These are phyloP conservation scores for Dryobota labecula DNA, from an alignment of 2,888 invertebrate genomes.

Conservation along the genomic window DNA sequence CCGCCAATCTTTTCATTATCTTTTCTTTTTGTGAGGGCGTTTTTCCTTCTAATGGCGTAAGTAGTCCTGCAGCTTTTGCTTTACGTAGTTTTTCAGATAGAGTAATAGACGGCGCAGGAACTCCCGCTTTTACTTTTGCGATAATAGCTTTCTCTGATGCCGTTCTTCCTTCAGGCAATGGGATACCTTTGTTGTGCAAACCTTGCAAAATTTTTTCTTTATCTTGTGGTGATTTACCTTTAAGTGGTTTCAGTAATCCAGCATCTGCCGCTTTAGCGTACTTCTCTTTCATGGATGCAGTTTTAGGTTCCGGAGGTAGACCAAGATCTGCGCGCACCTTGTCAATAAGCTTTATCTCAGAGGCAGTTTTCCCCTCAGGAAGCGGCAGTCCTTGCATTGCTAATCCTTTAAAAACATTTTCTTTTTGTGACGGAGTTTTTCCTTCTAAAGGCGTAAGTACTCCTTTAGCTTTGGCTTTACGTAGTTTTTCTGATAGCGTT, in stretches of 20 bases:
- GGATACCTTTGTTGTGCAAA: slow-evolving; percentile 7
- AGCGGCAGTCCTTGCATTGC: not conserved
- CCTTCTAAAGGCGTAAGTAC: not conserved
- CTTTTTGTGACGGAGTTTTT: not conserved
- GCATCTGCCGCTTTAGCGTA: not conserved
- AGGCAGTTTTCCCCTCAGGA: slow-evolving; percentile 5
- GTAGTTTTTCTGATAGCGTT: not conserved
- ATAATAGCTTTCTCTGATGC: slow-evolving; percentile 1
- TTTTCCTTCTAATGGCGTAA: not conserved
- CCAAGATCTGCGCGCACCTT: slow-evolving; percentile 14
- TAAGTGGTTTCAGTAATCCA: slow-evolving; percentile 1
- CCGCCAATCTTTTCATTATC: not conserved
- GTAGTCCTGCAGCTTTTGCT: not conserved
- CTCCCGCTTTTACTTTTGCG: not conserved
- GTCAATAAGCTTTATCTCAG: not conserved
- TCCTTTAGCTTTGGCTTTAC: not conserved
- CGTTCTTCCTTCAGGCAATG: slow-evolving; percentile 12
- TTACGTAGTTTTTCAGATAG: not conserved
- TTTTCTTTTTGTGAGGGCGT: not conserved
- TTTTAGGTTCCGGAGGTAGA: slow-evolving; percentile 15
- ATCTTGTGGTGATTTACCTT: slow-evolving; percentile 7
- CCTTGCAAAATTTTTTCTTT: slow-evolving; percentile 17
- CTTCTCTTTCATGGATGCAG: slow-evolving; percentile 14
- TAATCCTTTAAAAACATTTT: not conserved
- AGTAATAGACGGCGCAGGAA: fast-evolving